Base-by-base conservation (phyloP, 2,113 vertebrate genomes). In the Stegastes partitus region DNA sequence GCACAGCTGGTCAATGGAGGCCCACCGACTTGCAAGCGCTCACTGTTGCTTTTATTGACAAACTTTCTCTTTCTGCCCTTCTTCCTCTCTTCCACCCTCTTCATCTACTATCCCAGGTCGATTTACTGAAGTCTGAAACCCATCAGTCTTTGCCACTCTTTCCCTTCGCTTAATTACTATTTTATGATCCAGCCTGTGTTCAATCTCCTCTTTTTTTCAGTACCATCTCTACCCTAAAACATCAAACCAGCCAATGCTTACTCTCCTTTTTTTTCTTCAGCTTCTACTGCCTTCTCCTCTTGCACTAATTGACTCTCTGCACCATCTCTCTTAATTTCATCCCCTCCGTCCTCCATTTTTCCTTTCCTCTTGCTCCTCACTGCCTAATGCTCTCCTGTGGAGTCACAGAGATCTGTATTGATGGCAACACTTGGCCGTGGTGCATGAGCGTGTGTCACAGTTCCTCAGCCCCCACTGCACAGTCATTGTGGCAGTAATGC, bases 401-500 rank as follows among this genome's bases (percentile, higher is more conserved):
- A 79, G 84, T 34, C 81, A 83, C 68, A 90, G 76, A 79, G 76
- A 72, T 76, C 68, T 19, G 54, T 59, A 79, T 86, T 74, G 82
- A 86, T 84, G 84, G 71, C 76, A 67, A 67, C 87, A 65, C 83
- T 86, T 58, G 26, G 59, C 54, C 82, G 8, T 65, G 66, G 68
- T 82, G 61, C 63, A 23, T 77, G 78, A 87, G 87, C 59, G 67
- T 85, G 87, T 91, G 93, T 90, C 84, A 79, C 42, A 68, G 75
- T 85, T 39, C 73, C 64, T 77, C 76, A 37, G 55, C 63, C 65
- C 74, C 77, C 77, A 59, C 77, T 31, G 50, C 78, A 74, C 75
- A 68, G 74, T 77, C 81, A 85, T 63, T 86, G 89, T 82, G 83
- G 51, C 75, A 62, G 16, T 86, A 83, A 90, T 85, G 59, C 77